Conservation (phyloP, 2,797 vertebrate genomes). For the Catostomus latipinnis region DNA sequence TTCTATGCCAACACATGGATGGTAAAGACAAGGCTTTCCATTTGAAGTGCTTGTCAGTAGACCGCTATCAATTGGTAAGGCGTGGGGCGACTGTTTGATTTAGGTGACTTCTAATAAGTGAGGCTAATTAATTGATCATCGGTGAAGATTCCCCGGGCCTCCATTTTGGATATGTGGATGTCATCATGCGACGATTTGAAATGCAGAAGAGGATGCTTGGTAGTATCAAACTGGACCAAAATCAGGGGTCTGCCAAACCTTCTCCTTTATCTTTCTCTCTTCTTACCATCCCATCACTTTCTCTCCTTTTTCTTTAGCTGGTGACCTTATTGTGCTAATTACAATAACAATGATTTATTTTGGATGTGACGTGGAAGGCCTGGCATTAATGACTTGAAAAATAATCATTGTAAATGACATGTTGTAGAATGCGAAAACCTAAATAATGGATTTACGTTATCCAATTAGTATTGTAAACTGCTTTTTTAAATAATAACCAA, state of each 20-base stretch:
- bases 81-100: constrained; percentile 55
- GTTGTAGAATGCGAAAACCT: neutral
- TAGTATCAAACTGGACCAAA: constrained; percentile 67
- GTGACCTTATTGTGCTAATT: constrained; percentile 72
- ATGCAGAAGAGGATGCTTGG: constrained; percentile 61
- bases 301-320: constrained; percentile 62
- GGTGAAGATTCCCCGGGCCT: constrained; percentile 70
- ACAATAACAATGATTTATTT: constrained; percentile 69
- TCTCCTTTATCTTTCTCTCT: constrained; percentile 53
- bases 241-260: constrained; percentile 72
- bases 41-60: constrained; percentile 58
- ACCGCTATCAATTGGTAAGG: constrained; percentile 60
- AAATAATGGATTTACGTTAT: neutral
- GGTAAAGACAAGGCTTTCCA: constrained; percentile 57
- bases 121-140: constrained; percentile 62
- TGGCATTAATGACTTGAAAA: constrained; percentile 49
- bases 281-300: constrained; percentile 30
- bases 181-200: constrained; percentile 63
- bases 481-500: neutral
- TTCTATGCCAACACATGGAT: constrained; percentile 61
- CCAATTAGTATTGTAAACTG: neutral
- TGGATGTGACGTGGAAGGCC: constrained; percentile 37
- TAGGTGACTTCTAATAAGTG: constrained; percentile 61
- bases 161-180: constrained; percentile 70
- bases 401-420: neutral